Percentiles rank a stretch among this genome's conserved stretches.
Conservation (phyloP, 1,140 invertebrate species). For the Lucilia cuprina region DNA sequence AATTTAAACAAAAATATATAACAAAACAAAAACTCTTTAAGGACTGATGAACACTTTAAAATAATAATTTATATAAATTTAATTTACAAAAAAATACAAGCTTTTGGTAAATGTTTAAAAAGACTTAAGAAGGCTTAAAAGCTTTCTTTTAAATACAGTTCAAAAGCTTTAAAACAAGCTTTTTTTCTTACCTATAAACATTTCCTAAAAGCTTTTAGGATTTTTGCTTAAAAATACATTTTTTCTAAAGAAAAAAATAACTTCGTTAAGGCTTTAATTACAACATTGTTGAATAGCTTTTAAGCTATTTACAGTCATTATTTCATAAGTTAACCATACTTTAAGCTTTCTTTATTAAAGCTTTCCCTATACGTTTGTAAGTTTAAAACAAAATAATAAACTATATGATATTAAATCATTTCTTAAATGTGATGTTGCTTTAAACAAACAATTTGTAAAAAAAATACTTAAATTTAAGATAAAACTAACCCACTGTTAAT, state of each 20-base stretch:
- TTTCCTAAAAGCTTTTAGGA: not conserved
- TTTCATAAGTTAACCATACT: not conserved
- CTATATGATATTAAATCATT: conserved; percentile 24
- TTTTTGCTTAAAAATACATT: not conserved
- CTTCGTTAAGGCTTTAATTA: not conserved
- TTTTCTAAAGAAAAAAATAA: not conserved
- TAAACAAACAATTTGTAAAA: conserved; percentile 16
- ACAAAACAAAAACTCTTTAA: not conserved
- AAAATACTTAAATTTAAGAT: conserved; percentile 24
- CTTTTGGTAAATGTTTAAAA: conserved; percentile 12
- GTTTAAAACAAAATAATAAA: not conserved
- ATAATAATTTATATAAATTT: conserved; percentile 18
- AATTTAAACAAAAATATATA: conserved; percentile 24
- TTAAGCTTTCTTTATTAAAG: not conserved
- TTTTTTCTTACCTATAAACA: not conserved
- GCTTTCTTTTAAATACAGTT: not conserved
- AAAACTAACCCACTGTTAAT: not conserved
- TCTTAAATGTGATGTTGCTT: conserved; percentile 35
- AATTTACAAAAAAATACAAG: conserved; percentile 3
- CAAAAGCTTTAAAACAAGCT: not conserved
- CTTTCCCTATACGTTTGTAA: not conserved
- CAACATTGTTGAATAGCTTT: not conserved
- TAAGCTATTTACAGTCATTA: not conserved
- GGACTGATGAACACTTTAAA: not conserved
- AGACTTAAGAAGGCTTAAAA: not conserved